Base-by-base conservation (phyloP, 2,888 invertebrate species). In the Liodrosophila aerea region DNA sequence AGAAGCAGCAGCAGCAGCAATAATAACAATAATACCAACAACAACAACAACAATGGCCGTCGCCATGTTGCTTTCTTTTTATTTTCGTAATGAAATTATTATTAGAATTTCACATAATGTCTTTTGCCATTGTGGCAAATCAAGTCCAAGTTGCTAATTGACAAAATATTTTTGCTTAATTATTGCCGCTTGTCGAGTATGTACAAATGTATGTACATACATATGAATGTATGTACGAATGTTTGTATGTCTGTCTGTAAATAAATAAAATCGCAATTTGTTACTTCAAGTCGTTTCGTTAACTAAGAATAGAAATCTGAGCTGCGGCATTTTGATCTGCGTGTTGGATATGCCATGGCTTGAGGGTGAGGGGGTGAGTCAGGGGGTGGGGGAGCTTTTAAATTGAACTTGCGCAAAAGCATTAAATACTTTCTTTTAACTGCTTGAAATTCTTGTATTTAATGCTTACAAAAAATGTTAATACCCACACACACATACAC, bases 51-150 rank as follows among this genome's bases (percentile, higher is more conserved):
- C 45, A 29, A 22, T 22, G 22, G 22, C 22, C 22, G 5, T 22
- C 52, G 29, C 65, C 45, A 46, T 45, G 37, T 53, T 49, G 70
- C 82, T 78, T 78, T 82, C 78, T 80, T 82, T 77, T n/a, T n/a
- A n/a, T n/a, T n/a, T 73, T 72, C 65, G 57, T 61, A 77, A 77
- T 61, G 62, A 73, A 75, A 65, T 81, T 75, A 63, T 49, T 70
- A 59, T 77, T 73, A 78, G 81, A 78, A 81, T 78, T 75, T 81
- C 75, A 73, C 73, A 77, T 70, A 75, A 76, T 66, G 66, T 53
- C 13, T 56, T 44, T 51, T 15, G 37, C 15, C 15, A 33, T 44
- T 45, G 30, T 41, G 40, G 30, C 36, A 45, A 54, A 37, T 37
- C 40, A 52, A 66, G 49, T 47, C 44, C 36, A 51, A 56, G 50